Conservation (phyloP, 2,888 invertebrate genomes). For the Callosobruchus maculatus region DNA sequence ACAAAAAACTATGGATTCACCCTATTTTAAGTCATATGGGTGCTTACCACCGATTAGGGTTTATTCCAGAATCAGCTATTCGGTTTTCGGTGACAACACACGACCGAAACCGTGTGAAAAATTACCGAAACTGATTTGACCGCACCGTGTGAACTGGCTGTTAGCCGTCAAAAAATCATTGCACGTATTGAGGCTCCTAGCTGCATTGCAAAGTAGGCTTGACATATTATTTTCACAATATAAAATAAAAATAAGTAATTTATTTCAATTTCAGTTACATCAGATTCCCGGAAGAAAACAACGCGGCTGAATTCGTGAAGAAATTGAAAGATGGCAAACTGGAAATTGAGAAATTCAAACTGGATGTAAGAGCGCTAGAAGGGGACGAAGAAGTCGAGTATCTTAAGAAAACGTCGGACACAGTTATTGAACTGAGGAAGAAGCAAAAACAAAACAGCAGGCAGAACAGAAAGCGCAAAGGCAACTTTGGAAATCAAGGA, state of each 20-base stretch:
- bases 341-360: conserved; percentile 34
- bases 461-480: conserved; percentile 38
- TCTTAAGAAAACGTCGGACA: conserved; percentile 60
- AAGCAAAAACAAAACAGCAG: conserved; percentile 45
- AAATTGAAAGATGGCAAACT: conserved; percentile 58
- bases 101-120: too few species aligned
- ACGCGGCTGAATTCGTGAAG: conserved; percentile 61
- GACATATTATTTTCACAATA: too few species aligned
- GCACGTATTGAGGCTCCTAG: too few species aligned
- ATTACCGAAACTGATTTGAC: too few species aligned
- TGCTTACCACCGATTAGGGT: too few species aligned
- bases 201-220: too few species aligned
- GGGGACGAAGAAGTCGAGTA: conserved; percentile 71
- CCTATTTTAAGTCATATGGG: too few species aligned
- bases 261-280: conserved; percentile 49
- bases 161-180: too few species aligned
- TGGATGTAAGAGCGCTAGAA: conserved; percentile 60
- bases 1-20: too few species aligned
- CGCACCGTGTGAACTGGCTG: too few species aligned
- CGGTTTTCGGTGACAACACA: too few species aligned
- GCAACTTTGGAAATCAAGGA: conserved; percentile 31
- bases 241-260: not conserved
- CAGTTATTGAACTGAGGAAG: conserved; percentile 54
- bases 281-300: conserved; percentile 66
- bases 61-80: too few species aligned